Base-by-base conservation (phyloP, 2,888 invertebrate genomes). In the Tyria jacobaeae region DNA sequence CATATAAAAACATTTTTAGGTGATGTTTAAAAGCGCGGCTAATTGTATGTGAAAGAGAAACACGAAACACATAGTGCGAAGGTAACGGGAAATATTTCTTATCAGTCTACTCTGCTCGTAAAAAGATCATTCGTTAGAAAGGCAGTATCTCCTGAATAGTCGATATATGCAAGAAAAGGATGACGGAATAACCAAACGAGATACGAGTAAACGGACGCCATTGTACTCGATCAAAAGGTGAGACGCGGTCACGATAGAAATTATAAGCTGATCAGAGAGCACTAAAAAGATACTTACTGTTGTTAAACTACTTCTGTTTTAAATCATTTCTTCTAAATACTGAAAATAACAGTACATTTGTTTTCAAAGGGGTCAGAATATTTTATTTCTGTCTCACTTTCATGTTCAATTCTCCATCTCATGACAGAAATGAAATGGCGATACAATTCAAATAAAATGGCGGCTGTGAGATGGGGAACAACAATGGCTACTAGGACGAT, bases 101-200 rank as follows among this genome's bases (percentile, higher is more conserved):
- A 92, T 90, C 91, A 90, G 88, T 90, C 89, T 90, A 85, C 89
- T 89, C 90, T 87, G 82, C 90, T 92, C 91, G 88, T 89, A 89
- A 91, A 89, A 92, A 92, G 90, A 92, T 91, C 91, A 90, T 87
- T 90, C 89, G 91, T 86, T 87, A 89, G 86, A 86, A 91, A 89
- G 89, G 88, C 88, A 85, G 90, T 80, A 88, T 90, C 90, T 90
- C 90, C 87, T 89, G 89, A 89, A 88, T 88, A 90, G 89, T 89
- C 89, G 89, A 93, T 92, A 89, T 90, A 90, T 89, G 94, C 89
- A 90, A 93, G 94, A 94, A 94, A 94, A 94, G 94, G 94, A 94
- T 94, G 93, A 94, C 93, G 91, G 90, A 92, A 89, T 89, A 88
- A 90, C 87, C 83, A 88, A 84, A 89, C 85, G 89, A 90, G 89